Conservation (phyloP, 1,140 invertebrate species). For the Bactericera cockerelli region DNA sequence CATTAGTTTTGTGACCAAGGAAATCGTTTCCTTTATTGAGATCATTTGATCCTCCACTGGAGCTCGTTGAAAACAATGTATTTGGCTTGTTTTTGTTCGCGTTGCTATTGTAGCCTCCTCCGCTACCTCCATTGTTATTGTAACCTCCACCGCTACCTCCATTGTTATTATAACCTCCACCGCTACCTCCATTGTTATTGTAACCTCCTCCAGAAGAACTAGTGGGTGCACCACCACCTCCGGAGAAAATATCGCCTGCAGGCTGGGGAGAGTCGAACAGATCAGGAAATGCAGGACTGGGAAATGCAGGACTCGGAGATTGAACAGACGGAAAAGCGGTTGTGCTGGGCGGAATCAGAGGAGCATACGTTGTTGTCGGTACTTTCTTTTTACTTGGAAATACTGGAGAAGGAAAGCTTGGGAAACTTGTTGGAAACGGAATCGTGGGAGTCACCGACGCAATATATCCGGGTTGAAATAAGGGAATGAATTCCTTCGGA, state of each 20-base stretch:
- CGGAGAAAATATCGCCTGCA: constrained; percentile 24
- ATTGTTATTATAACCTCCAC: constrained; percentile 9
- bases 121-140: too few species aligned
- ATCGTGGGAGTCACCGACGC: neutral
- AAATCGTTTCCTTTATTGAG: neutral
- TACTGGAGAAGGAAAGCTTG: constrained; percentile 1
- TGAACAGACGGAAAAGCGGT: constrained; percentile 11
- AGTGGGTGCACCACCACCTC: constrained; percentile 16
- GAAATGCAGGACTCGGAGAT: constrained; percentile 16
- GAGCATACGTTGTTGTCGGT: neutral
- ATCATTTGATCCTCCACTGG: neutral
- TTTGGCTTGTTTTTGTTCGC: constrained; percentile 3
- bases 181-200: constrained; percentile 9
- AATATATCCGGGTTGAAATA: constrained; percentile 12
- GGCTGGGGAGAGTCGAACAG: constrained; percentile 9
- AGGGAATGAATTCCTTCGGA: constrained; percentile 14
- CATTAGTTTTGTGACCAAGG: neutral
- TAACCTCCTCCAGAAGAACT: constrained; percentile 15
- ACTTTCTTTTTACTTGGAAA: neutral
- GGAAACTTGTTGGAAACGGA: constrained; percentile 10
- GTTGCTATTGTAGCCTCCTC: too few species aligned
- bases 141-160: too few species aligned
- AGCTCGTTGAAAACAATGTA: neutral
- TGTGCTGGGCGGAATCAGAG: neutral
- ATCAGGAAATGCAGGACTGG: constrained; percentile 7